Percentiles rank a stretch among this genome's conserved stretches.
phyloP scores from a whole-genome alignment of 2,888 invertebrate genomes.

The Zonitis immaculata region DNA sequence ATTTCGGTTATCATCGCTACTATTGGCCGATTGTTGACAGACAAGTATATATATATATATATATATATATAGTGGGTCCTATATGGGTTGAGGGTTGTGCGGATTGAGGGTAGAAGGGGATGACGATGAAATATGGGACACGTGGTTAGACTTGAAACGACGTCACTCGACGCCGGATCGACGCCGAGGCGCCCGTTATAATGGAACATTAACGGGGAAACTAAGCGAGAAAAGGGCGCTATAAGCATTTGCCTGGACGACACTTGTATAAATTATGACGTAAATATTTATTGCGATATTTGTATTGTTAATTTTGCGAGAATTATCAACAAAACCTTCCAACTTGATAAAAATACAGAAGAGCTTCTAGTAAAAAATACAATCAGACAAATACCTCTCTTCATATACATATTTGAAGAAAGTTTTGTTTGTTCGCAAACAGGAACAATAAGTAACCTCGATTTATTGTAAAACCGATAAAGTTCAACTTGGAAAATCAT shows the following conservation, averaged over 20 bases:
- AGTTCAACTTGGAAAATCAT: too few species aligned
- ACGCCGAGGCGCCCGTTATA: conserved; percentile 49
- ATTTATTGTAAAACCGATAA: background rate
- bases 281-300: conserved; percentile 33
- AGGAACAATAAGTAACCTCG: background rate
- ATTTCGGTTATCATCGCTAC: conserved; percentile 36
- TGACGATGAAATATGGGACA: conserved; percentile 70
- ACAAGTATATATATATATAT: too few species aligned
- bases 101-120: conserved; percentile 42
- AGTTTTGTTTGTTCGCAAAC: background rate
- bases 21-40: conserved; percentile 40
- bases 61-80: too few species aligned
- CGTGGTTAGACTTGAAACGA: conserved; percentile 70
- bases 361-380: too few species aligned
- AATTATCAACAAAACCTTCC: too few species aligned
- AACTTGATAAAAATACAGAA: too few species aligned
- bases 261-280: conserved; percentile 37
- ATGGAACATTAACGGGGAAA: conserved; percentile 43
- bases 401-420: background rate
- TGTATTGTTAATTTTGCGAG: too few species aligned
- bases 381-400: too few species aligned
- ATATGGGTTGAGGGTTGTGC: too few species aligned
- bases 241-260: conserved; percentile 33
- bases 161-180: conserved; percentile 56
- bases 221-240: conserved; percentile 39